phyloP scores from a whole-genome alignment of 2,797 vertebrate species.

The Huso huso region DNA sequence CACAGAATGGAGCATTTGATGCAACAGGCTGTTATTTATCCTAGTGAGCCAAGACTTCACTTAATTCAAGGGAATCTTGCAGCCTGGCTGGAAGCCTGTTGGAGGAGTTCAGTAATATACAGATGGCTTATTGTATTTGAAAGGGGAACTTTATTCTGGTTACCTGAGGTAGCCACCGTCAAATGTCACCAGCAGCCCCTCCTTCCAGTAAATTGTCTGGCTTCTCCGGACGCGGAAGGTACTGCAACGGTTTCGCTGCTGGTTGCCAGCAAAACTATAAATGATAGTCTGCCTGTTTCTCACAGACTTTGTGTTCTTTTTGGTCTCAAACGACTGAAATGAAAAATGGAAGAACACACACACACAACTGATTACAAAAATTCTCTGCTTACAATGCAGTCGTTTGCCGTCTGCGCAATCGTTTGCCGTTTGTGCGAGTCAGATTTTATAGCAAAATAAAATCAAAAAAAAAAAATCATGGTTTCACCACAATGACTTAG shows the following conservation, averaged over 20 bases:
- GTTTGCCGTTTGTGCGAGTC: too few species aligned
- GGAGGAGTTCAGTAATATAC: neutral
- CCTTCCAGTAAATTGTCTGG: constrained; percentile 97
- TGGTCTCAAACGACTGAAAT: constrained; percentile 76
- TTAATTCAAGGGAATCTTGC: neutral
- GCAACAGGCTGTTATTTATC: constrained; percentile 3
- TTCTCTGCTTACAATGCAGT: too few species aligned
- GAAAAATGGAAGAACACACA: too few species aligned
- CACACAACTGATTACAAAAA: too few species aligned
- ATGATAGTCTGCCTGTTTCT: constrained; percentile 68
- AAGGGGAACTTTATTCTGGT: constrained; percentile 18
- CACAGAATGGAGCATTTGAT: neutral
- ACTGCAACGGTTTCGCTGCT: constrained; percentile 82
- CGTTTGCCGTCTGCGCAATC: too few species aligned
- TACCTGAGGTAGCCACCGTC: constrained; percentile 96
- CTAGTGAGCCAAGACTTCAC: neutral
- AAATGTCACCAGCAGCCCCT: constrained; percentile 90
- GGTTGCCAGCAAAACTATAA: constrained; percentile 81
- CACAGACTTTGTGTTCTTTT: constrained; percentile 54
- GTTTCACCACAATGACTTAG: too few species aligned
- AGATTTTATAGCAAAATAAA: too few species aligned
- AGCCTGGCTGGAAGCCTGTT: neutral
- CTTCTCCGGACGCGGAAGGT: constrained; percentile 90
- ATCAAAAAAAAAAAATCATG: too few species aligned
- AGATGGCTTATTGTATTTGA: too few species aligned